Base-by-base conservation (phyloP, 2,113 vertebrate genomes). In the Passer montanus region DNA sequence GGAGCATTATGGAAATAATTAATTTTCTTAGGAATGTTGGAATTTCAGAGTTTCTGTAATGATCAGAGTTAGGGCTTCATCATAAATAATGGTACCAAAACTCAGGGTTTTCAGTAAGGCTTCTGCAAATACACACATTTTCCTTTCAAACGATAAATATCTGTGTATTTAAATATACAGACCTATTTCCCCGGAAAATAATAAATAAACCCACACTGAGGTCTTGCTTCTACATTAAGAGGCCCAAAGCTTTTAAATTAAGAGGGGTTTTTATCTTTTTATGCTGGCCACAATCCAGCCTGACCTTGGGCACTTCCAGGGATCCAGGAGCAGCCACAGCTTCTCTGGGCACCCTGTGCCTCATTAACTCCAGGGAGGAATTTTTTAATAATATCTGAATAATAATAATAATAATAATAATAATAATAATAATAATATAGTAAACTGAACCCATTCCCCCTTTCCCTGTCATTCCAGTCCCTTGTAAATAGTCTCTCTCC, bases 11-110 rank as follows among this genome's bases (percentile, higher is more conserved):
- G 77, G 35, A 77, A 92, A 67, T 88, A 80, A 81, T 75, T 59
- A 73, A 52, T 94, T 97, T 96, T 58, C 78, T 63, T 47, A 50
- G 73, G 33, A 55, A 91, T 77, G 80, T 49, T 94, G 81, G 91
- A 17, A 86, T 94, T 74, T 94, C 83, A 75, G 75, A 37, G 12
- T 88, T 96, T 96, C 84, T 89, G 2, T 72, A 68, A 79, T 13
- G 52, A 69, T 62, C 60, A 50, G 56, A 55, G 44, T 23, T 46
- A 56, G 41, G 44, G 41, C 74, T 89, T 52, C 62, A 72, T 56
- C 47, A 26, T 23, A 28, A 20, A 89, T 33, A 14, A 1, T 53
- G 55, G 56, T 41, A 83, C 23, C 33, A 75, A 93, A 79, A 33
- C 24, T 9, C 58, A 35, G 15, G 8, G 18, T 23, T 12, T 55